Conservation (phyloP, 2,888 invertebrate species). For the Camptogramma bilineatum region DNA sequence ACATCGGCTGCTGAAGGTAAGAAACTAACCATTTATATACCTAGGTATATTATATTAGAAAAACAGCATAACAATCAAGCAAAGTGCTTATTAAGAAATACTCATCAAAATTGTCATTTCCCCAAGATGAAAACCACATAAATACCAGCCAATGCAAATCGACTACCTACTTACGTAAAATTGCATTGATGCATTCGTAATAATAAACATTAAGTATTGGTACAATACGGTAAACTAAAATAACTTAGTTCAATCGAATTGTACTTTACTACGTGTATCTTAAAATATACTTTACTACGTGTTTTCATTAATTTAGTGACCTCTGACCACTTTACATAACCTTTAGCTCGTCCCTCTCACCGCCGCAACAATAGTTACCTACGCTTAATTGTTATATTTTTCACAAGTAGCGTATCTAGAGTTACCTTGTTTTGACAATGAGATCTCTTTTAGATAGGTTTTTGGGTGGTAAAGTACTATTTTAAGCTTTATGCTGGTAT, state of each 20-base stretch:
- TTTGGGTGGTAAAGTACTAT: conserved; percentile 7
- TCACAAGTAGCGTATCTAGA: conserved; percentile 46
- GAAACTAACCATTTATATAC: neutral
- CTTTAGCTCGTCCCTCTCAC: conserved; percentile 43
- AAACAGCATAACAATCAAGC: neutral
- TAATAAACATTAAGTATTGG: neutral
- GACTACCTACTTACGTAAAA: neutral
- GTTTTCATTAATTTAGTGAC: conserved; percentile 28
- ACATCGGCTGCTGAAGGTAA: conserved; percentile 28
- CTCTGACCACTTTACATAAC: conserved; percentile 42
- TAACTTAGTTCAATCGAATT: neutral
- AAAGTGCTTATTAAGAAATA: neutral
- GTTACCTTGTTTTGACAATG: conserved; percentile 39
- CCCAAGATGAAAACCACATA: neutral
- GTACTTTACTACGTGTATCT: no score
- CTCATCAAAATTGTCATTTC: neutral
- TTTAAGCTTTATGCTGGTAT: no score
- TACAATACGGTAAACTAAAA: neutral
- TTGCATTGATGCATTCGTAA: neutral
- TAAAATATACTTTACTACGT: neutral
- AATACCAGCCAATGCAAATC: neutral
- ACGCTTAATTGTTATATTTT: conserved; percentile 48
- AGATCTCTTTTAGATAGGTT: conserved; percentile 23
- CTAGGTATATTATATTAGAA: no score
- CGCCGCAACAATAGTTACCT: conserved; percentile 46